A percentile compares a stretch with the other conserved stretches of the same genome.
Evolutionary conservation across 2,797 vertebrate species (phyloP).

Genomic region (Parotocinclus haroldoi): DNA sequence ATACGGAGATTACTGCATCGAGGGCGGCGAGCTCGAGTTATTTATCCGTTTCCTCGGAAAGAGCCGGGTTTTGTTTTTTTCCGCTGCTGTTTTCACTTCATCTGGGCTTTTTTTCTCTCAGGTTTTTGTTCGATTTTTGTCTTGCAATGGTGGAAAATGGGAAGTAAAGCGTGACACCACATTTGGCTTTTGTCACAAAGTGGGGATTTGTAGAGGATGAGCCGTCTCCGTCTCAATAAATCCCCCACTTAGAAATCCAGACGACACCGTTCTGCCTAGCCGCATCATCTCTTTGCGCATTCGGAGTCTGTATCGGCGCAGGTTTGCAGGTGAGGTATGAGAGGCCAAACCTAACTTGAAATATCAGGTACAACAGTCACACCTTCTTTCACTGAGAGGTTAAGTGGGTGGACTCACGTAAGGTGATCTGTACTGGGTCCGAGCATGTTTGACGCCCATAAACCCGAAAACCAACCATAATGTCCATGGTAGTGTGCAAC

Average conservation of each 20-base stretch:
- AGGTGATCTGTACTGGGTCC: no score
- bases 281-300: no score
- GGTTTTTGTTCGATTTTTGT: neutral
- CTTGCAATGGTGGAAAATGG: slow-evolving; percentile 34
- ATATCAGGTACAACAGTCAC: no score
- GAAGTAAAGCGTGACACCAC: slow-evolving; percentile 26
- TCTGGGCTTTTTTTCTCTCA: neutral
- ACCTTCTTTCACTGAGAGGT: no score
- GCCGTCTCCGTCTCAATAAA: slow-evolving; percentile 31
- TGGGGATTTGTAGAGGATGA: slow-evolving; percentile 38
- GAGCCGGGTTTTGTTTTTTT: slow-evolving; percentile 27
- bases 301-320: no score
- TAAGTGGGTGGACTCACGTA: no score
- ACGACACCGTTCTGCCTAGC: slow-evolving; percentile 32
- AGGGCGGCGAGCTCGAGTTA: slow-evolving; percentile 37
- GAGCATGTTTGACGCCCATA: no score
- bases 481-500: no score
- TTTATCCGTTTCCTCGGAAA: slow-evolving; percentile 55
- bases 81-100: neutral
- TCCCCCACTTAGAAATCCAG: slow-evolving; percentile 19
- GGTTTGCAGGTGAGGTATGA: no score
- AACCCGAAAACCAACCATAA: no score
- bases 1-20: slow-evolving; percentile 57
- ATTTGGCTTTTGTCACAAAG: slow-evolving; percentile 28
- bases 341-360: no score